Conservation (phyloP, 30 jellyfish, hydroid and myxozoan species). For the Phacellophora camtschatica region DNA sequence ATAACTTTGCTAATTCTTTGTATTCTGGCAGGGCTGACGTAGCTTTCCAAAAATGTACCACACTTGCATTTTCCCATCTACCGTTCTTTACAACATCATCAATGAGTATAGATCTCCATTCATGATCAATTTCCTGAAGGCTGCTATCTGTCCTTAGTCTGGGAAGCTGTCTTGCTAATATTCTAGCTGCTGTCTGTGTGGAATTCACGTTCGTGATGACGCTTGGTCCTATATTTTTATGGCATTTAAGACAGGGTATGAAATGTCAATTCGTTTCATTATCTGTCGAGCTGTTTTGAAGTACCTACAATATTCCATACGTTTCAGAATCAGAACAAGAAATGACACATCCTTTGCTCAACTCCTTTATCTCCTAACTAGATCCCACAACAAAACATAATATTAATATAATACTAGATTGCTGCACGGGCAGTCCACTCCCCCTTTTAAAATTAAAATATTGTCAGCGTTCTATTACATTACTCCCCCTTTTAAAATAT, state of each 20-base stretch:
- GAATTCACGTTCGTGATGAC: neutral
- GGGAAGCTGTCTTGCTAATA: slow-evolving; percentile 6
- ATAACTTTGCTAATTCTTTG: slow-evolving; percentile 38
- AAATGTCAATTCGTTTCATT: neutral
- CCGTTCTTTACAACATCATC: slow-evolving; percentile 10
- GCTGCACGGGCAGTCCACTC: no score
- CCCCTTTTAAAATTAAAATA: no score
- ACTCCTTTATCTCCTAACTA: no score
- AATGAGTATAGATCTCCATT: slow-evolving; percentile 44
- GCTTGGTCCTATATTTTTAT: neutral
- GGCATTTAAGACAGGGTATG: neutral
- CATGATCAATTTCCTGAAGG: slow-evolving; percentile 39
- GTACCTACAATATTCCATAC: no score
- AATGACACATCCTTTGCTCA: no score
- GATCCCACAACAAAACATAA: no score
- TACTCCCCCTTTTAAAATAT: slow-evolving; percentile 34
- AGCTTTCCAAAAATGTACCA: slow-evolving; percentile 37
- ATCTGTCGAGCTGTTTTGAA: neutral
- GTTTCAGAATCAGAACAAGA: no score
- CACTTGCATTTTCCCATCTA: neutral
- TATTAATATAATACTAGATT: no score
- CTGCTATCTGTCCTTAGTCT: neutral
- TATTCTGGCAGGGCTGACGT: neutral
- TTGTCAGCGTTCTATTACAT: no score
- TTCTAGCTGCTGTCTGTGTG: neutral